A percentile compares a stretch with the other conserved stretches of the same genome.
Conservation (phyloP, 1,140 invertebrate genomes). For the Aphis gossypii region DNA sequence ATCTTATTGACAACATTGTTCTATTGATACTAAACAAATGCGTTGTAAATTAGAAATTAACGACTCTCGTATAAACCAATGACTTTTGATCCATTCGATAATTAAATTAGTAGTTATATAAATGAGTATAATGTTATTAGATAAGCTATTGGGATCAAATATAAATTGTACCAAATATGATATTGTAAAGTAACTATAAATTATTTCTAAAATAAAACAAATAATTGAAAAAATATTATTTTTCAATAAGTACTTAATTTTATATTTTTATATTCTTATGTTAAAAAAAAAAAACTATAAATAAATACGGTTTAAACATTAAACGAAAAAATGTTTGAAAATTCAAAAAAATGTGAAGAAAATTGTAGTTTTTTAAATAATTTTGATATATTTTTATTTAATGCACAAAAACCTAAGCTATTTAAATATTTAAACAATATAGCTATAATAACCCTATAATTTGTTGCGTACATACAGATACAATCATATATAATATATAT, state of each 20-base stretch:
- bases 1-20: slow-evolving; percentile 24
- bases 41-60: neutral
- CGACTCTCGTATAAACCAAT: neutral
- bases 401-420: neutral
- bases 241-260: neutral
- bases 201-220: neutral
- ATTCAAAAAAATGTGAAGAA: neutral
- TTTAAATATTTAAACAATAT: neutral
- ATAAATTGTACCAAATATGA: neutral
- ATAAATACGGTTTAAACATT: neutral
- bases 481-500: too few relatives aligned
- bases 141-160: neutral
- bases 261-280: neutral
- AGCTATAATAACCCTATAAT: too few relatives aligned
- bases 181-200: neutral
- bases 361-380: neutral
- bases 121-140: neutral
- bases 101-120: neutral
- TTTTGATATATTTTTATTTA: neutral
- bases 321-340: too few relatives aligned
- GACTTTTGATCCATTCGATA: neutral
- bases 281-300: neutral
- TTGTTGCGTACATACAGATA: too few relatives aligned
- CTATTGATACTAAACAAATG: neutral
- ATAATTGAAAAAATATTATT: neutral